Base-by-base conservation (phyloP, 2,113 vertebrate genomes). In the Eptatretus burgeri region DNA sequence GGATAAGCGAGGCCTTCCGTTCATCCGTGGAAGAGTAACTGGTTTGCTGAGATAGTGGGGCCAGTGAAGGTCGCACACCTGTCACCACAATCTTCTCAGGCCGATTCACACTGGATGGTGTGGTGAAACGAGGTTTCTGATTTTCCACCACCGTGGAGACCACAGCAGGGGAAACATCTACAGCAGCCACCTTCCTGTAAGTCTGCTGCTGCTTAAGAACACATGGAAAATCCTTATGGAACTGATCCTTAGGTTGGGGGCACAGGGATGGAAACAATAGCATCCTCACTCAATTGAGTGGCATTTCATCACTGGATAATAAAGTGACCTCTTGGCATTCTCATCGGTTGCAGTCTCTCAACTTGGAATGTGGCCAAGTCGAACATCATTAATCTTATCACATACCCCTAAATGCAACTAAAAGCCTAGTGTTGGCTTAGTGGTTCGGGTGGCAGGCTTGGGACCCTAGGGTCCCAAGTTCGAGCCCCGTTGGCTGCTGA, bases 221-320 rank as follows among this genome's bases (percentile, higher is more conserved):
- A 17, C n/a, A n/a, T n/a, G 56, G 56, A 60, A 60, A 60, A 60
- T 60, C 56, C 20, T 60, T n/a, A n/a, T 20, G 56, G 56, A 60
- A 60, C 56, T 60, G 56, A n/a, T 60, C 56, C 56, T 60, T 41
- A 41, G 27, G 27, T 41, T 41, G 27, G 27, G 27, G 27, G 27
- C 27, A 41, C 27, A 41, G 27, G 27, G 27, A 41, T 41, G 27
- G 27, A 41, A 41, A 41, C 27, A 41, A 41, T 5, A 41, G 3
- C 27, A 41, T 41, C 27, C 27, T 41, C 27, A 41, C 27, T 41
- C 27, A 41, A 41, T 41, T 41, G 27, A 5, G 27, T 5, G 3
- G 27, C 27, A 41, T 41, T 41, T 41, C 27, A 3, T 41, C 27
- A 41, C 3, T 41, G 27, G 3, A 41, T 41, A 41, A 41, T 41